Conservation (phyloP, 2,797 vertebrate genomes). For the Acridotheres tristis region DNA sequence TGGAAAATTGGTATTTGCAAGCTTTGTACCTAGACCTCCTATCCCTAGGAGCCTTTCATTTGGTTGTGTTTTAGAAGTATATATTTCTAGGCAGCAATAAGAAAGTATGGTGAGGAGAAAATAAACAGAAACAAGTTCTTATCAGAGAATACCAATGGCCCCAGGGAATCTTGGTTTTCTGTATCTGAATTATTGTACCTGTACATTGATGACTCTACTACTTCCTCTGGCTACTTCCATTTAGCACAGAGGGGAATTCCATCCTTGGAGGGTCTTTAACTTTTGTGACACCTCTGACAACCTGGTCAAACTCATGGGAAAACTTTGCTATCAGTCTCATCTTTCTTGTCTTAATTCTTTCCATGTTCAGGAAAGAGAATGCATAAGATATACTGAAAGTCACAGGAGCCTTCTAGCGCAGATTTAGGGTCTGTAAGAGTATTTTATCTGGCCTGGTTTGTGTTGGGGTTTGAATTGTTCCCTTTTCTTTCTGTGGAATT, state of each 20-base stretch:
- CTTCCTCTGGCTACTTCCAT: background rate
- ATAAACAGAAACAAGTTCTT: background rate
- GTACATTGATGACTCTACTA: background rate
- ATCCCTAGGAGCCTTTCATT: background rate
- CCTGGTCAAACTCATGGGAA: background rate
- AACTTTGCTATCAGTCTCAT: background rate
- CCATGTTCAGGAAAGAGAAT: background rate
- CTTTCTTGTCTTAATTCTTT: background rate
- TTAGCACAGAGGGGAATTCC: background rate
- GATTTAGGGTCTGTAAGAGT: background rate
- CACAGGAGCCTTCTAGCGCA: background rate
- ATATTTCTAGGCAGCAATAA: background rate
- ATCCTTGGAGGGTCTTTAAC: background rate
- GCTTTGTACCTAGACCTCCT: background rate
- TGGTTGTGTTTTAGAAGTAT: background rate
- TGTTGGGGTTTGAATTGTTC: no score
- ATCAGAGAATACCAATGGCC: background rate
- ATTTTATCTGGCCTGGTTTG: background rate
- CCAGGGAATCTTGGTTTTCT: background rate
- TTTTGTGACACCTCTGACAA: background rate
- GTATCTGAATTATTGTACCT: background rate
- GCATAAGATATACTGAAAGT: background rate
- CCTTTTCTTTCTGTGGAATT: no score
- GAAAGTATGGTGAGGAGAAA: background rate
- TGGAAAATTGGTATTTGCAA: conserved; percentile 27